Base-by-base conservation (phyloP, 92 coral and sea anemone genomes). In the Scolanthus callimorphus region DNA sequence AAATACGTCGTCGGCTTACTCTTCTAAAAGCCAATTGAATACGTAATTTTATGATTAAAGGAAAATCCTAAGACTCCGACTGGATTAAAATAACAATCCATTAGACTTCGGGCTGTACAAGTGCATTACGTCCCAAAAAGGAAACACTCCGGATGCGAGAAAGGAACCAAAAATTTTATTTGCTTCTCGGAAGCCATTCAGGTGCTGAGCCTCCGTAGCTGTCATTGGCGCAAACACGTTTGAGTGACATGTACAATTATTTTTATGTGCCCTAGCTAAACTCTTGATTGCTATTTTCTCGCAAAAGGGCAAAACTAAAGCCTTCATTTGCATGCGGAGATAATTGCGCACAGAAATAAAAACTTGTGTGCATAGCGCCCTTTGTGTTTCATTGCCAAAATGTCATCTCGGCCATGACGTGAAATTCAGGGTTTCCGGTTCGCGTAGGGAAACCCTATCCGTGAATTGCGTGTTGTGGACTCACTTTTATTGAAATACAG, bases 121-220 rank as follows among this genome's bases (percentile, higher is more conserved):
- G n/a, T n/a, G n/a, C n/a, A n/a, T n/a, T n/a, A n/a, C n/a, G n/a
- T n/a, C n/a, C n/a, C n/a, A n/a, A n/a, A n/a, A 34, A 15, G 43
- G 15, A 34, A 34, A 34, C 15, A 34, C 9, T 34, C 43, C 43
- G 43, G 43, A 34, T 34, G 43, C 15, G 43, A 34, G 43, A 6
- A 34, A 6, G 43, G 43, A 34, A 15, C 6, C 6, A 34, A 34
- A 15, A 34, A 34, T 34, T 34, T 34, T 46, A 46, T 46, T 46
- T 46, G 52, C 11, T 19, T 46, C 52, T 9, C 23, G 52, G 52
- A 46, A 46, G 52, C 52, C 52, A 46, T 46, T 46, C 17, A 9
- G 52, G 6, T 4, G 4, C 23, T 10, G 23, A 9, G 19, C 22
- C 22, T 21, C 4, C 52, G 52, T 10, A 4, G 11, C 22, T 46